phyloP scores from a whole-genome alignment of 2,888 invertebrate genomes.

The Capitulum mitella region DNA sequence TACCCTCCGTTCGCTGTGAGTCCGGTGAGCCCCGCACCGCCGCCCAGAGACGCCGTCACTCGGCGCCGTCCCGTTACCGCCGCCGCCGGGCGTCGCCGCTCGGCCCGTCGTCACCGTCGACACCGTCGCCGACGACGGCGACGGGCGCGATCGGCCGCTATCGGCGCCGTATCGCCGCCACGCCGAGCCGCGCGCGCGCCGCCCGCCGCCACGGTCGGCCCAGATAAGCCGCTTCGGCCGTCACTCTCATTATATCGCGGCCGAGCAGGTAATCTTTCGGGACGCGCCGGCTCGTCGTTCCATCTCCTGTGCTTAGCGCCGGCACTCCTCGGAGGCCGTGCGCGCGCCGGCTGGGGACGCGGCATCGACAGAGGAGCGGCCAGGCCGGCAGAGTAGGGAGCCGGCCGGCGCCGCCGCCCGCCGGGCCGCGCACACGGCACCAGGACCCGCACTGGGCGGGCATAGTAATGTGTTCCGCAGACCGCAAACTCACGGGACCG shows the following conservation, averaged over 20 bases:
- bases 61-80: too few relatives aligned
- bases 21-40: too few relatives aligned
- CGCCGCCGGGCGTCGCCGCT: neutral
- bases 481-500: too few relatives aligned
- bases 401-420: neutral
- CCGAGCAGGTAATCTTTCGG: slow-evolving; percentile 3
- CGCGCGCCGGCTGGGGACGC: neutral
- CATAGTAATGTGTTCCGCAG: too few relatives aligned
- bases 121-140: neutral
- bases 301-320: neutral
- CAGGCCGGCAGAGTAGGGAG: neutral
- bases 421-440: neutral
- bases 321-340: neutral
- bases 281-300: neutral
- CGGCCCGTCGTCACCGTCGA: neutral
- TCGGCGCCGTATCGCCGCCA: neutral
- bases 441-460: too few relatives aligned
- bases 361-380: neutral
- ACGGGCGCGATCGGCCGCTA: neutral
- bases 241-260: slow-evolving; percentile 3
- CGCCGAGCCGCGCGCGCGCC: neutral
- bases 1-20: neutral
- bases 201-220: neutral
- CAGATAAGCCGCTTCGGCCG: neutral
- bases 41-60: too few relatives aligned